Evolutionary conservation across 2,797 vertebrate genomes (phyloP).

Genomic region (Ptychadena robeensis): DNA sequence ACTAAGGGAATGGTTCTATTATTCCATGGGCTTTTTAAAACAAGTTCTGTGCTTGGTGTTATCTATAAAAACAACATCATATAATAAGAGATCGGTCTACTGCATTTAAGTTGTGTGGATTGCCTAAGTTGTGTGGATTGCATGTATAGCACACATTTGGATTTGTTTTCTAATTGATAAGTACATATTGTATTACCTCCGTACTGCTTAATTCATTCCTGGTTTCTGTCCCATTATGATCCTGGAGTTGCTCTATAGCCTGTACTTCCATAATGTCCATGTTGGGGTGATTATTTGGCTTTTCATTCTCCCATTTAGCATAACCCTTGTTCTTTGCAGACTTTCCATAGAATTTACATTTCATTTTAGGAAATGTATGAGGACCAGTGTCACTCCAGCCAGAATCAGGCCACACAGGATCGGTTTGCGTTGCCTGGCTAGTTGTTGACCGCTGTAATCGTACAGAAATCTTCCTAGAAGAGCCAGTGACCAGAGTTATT

Average conservation of each 20-base stretch:
- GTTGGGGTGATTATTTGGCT: conserved; percentile 68
- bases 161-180: not conserved
- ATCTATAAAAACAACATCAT: not conserved
- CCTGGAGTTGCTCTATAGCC: conserved; percentile 63
- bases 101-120: no score
- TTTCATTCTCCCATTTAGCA: conserved; percentile 89
- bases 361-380: conserved; percentile 97
- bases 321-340: conserved; percentile 87
- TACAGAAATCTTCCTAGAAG: conserved; percentile 92
- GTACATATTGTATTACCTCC: conserved; percentile 71
- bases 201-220: conserved; percentile 72
- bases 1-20: no score
- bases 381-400: conserved; percentile 86
- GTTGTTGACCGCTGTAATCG: conserved; percentile 88
- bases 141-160: no score
- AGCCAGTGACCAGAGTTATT: conserved; percentile 92
- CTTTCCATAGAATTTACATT: conserved; percentile 86
- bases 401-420: conserved; percentile 87
- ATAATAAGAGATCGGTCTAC: no score
- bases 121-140: no score
- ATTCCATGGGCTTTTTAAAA: no score
- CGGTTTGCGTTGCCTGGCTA: conserved; percentile 94
- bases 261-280: conserved; percentile 67
- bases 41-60: no score
- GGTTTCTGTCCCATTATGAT: conserved; percentile 74